A percentile compares a stretch with the other conserved stretches of the same genome.
phyloP scores from a whole-genome alignment of 2,797 vertebrate genomes.

The Hozukius guyotensis region DNA sequence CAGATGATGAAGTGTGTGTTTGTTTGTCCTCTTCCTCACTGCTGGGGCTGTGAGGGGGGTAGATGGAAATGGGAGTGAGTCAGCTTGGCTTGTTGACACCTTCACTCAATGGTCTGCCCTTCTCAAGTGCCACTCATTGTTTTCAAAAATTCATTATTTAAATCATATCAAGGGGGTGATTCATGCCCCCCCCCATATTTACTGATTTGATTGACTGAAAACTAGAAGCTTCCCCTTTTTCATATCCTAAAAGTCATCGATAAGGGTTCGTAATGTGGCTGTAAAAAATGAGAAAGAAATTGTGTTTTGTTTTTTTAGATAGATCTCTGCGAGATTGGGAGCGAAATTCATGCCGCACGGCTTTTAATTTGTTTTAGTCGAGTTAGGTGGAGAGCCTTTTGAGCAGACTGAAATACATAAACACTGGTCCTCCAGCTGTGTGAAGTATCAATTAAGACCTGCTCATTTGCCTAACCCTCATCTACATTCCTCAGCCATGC shows the following conservation, averaged over 20 bases:
- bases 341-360: slow-evolving; percentile 33
- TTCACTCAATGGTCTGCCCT: slow-evolving; percentile 55
- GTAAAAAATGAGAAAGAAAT: not conserved
- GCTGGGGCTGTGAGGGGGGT: not conserved
- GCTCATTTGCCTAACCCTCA: slow-evolving; percentile 81
- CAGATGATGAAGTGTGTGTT: slow-evolving; percentile 67
- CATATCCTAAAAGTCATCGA: not conserved
- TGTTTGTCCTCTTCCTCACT: slow-evolving; percentile 37
- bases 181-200: not conserved
- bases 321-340: slow-evolving; percentile 26
- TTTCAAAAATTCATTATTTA: not conserved
- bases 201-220: not conserved
- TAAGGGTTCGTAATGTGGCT: not conserved
- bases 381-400: slow-evolving; percentile 76
- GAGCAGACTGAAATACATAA: slow-evolving; percentile 73
- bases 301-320: slow-evolving; percentile 11
- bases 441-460: slow-evolving; percentile 82
- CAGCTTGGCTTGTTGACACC: slow-evolving; percentile 69
- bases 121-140: slow-evolving; percentile 57
- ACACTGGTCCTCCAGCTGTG: slow-evolving; percentile 71
- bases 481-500: slow-evolving; percentile 67
- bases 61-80: slow-evolving; percentile 24
- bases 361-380: slow-evolving; percentile 67
- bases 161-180: not conserved
- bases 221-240: not conserved